Base-by-base conservation (phyloP, 1,140 invertebrate genomes). In the Maconellicoccus hirsutus region DNA sequence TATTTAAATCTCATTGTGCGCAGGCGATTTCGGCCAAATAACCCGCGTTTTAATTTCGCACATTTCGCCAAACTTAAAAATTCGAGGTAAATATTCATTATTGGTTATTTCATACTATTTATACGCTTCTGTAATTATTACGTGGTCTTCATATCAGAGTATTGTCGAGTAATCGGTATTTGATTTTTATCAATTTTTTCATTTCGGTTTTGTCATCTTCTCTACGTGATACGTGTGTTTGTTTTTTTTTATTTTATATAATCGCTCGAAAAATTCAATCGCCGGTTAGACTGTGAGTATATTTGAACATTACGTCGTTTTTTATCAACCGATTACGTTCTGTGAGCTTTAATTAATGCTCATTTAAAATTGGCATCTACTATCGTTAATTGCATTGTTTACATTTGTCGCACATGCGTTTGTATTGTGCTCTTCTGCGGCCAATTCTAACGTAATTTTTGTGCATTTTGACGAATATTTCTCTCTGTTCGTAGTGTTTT, bases 301-400 rank as follows among this genome's bases (percentile, higher is more conserved):
- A 16, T 16, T 38, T 52, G 42, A 8, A 19, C 2, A 52, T 19
- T 52, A 52, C n/a, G 16, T 52, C 42, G 42, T 4, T 52, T 52
- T 19, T 52, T 52, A 6, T 6, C 42, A 19, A 33, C 29, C 29
- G 29, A 33, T 33, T 12, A 33, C 12, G 29, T 6, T 19, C 2
- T 52, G n/a, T 52, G 2, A 2, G 42, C 12, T 52, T 52, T 52
- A 52, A 52, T 52, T 52, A 19, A 52, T 16, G 42, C 12, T 52
- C 42, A 19, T 52, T 52, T 52, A 14, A 19, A 52, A 52, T 52
- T 52, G 42, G 42, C 42, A 52, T 52, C 12, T 19, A 19, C 6
- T 52, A 52, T 52, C n/a, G n/a, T 52, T 52, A 52, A 52, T 52
- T 52, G 42, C 42, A 52, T 52, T 52, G 42, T 52, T 52, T 52